Percentiles rank a stretch among this genome's conserved stretches.
phyloP scores from a whole-genome alignment of 1,140 invertebrate species.

The Drosophila neocordata region DNA sequence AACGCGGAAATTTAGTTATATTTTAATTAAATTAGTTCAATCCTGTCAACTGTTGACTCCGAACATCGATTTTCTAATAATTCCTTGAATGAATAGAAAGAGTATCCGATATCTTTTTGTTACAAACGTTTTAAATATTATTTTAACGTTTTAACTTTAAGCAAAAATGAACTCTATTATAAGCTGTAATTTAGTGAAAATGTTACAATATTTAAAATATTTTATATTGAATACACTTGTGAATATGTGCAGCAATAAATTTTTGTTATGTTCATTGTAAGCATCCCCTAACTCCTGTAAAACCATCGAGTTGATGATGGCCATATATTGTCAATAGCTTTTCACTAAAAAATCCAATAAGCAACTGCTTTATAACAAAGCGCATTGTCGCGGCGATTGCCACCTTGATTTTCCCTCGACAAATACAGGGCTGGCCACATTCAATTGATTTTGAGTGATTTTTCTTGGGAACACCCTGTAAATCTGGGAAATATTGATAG shows the following conservation, averaged over 20 bases:
- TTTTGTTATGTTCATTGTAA: neutral
- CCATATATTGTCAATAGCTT: conserved; percentile 53
- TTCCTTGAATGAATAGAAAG: too few relatives aligned
- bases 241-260: neutral
- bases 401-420: conserved; percentile 51
- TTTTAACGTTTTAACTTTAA: too few relatives aligned
- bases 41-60: too few relatives aligned
- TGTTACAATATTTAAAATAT: neutral
- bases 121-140: too few relatives aligned
- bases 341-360: conserved; percentile 69
- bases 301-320: neutral
- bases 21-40: too few relatives aligned
- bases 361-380: conserved; percentile 52
- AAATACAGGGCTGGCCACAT: conserved; percentile 54
- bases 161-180: too few relatives aligned
- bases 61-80: too few relatives aligned
- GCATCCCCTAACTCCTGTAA: neutral
- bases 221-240: neutral
- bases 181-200: neutral
- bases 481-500: neutral
- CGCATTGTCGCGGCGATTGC: conserved; percentile 65
- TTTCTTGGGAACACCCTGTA: conserved; percentile 41
- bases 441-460: conserved; percentile 71
- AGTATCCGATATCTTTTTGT: too few relatives aligned
- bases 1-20: too few relatives aligned